Percentiles rank a stretch among this genome's conserved stretches.
These are phyloP conservation scores for Pogonomyrmex californicus DNA, from an alignment of 1,140 invertebrate species.

Conservation along the genomic window DNA sequence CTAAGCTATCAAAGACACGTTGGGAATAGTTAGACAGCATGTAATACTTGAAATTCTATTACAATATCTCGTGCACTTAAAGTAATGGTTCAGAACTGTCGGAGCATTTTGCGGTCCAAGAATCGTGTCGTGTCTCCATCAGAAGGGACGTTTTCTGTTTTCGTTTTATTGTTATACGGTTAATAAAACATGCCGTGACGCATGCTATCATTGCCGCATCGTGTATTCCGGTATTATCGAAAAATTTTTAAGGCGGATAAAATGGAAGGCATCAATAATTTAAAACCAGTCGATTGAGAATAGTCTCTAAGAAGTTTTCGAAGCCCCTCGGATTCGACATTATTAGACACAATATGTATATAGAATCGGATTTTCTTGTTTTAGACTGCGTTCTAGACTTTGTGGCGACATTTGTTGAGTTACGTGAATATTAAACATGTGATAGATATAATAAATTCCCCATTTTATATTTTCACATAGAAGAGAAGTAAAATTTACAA, in stretches of 20 bases:
- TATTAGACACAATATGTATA: conserved; percentile 14
- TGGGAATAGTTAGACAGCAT: background rate
- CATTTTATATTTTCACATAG: too few species aligned
- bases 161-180: conserved; percentile 22
- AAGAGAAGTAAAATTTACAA: too few species aligned
- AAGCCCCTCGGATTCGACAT: conserved; percentile 32
- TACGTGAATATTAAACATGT: background rate
- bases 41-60: conserved; percentile 33
- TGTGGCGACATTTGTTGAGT: too few species aligned
- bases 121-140: conserved; percentile 5
- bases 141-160: background rate
- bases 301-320: background rate
- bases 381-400: too few species aligned
- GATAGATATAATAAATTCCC: too few species aligned
- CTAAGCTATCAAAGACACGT: background rate
- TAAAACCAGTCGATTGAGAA: conserved; percentile 26
- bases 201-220: background rate
- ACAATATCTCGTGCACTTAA: conserved; percentile 12
- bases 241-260: conserved; percentile 1
- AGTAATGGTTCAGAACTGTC: conserved; percentile 40
- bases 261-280: conserved; percentile 14
- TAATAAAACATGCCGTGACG: conserved; percentile 16
- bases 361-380: background rate
- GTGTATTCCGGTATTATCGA: background rate
- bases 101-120: conserved; percentile 12